phyloP scores from a whole-genome alignment of 2,888 invertebrate genomes.

The Phorcus lineatus region DNA sequence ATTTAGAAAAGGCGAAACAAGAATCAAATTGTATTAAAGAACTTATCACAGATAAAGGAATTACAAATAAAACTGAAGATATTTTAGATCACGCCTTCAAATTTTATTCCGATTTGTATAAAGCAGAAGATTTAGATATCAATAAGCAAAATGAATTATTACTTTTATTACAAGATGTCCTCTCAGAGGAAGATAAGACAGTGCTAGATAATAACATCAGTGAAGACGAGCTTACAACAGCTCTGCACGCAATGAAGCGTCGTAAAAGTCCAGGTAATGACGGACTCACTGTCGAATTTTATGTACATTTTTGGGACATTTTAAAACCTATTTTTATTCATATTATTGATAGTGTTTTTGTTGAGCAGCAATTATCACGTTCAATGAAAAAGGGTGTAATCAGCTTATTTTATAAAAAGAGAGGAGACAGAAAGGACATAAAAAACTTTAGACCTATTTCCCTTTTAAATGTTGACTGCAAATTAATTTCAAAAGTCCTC shows the following conservation, averaged over 20 bases:
- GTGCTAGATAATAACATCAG: background rate
- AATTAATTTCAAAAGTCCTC: background rate
- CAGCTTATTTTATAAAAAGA: background rate
- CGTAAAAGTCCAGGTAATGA: slow-evolving; percentile 11
- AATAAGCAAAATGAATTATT: background rate
- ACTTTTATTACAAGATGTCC: background rate
- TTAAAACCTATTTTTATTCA: background rate
- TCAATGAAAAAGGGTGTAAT: background rate
- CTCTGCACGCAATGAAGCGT: background rate
- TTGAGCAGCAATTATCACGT: background rate
- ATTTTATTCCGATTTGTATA: background rate
- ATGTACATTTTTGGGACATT: background rate
- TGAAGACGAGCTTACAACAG: background rate
- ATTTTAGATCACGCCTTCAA: background rate
- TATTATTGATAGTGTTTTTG: background rate
- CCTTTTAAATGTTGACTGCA: background rate
- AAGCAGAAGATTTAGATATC: background rate
- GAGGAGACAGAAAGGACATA: background rate
- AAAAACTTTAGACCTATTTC: background rate
- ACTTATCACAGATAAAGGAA: background rate
- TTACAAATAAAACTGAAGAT: background rate
- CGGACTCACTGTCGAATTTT: slow-evolving; percentile 1
- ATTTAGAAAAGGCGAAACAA: background rate
- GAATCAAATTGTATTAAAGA: background rate
- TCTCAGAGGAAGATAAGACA: background rate